Evolutionary conservation across 2,113 vertebrate genomes (phyloP).

Genomic region (Gymnocephalus cernua): DNA sequence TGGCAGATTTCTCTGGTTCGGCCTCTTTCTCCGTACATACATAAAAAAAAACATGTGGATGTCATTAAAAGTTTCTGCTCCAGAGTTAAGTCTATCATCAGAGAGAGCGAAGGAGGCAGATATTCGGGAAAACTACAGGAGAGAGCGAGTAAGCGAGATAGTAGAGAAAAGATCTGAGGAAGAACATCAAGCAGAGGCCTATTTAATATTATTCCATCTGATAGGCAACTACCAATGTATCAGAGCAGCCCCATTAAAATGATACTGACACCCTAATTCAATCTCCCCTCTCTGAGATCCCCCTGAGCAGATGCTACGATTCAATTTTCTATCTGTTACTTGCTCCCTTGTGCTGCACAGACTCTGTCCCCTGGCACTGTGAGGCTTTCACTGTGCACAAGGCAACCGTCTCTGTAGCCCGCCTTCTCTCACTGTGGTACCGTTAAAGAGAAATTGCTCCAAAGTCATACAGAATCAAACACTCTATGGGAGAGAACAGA

Average conservation of each 20-base stretch:
- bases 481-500: slow-evolving; percentile 31
- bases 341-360: slow-evolving; percentile 57
- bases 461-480: slow-evolving; percentile 42
- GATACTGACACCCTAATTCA: slow-evolving; percentile 79
- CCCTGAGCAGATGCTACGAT: slow-evolving; percentile 75
- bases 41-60: slow-evolving; percentile 72
- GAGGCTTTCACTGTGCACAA: slow-evolving; percentile 53
- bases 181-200: slow-evolving; percentile 56
- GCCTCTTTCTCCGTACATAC: slow-evolving; percentile 39
- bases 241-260: slow-evolving; percentile 74
- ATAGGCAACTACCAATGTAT: slow-evolving; percentile 71
- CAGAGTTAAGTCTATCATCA: slow-evolving; percentile 57
- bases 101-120: slow-evolving; percentile 35
- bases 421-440: slow-evolving; percentile 42
- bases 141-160: slow-evolving; percentile 20
- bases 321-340: slow-evolving; percentile 75
- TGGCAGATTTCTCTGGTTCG: slow-evolving; percentile 17
- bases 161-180: slow-evolving; percentile 41
- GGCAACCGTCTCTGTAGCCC: slow-evolving; percentile 51
- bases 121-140: slow-evolving; percentile 41
- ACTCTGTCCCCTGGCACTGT: slow-evolving; percentile 53
- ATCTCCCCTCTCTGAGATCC: slow-evolving; percentile 74
- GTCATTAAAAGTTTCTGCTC: slow-evolving; percentile 75
- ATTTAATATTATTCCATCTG: slow-evolving; percentile 67
- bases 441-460: slow-evolving; percentile 46